Evolutionary conservation across 2,888 invertebrate species (phyloP), one percentile per base, ranked within the genome.

Genomic region (Nipponacmea schrenckii): DNA sequence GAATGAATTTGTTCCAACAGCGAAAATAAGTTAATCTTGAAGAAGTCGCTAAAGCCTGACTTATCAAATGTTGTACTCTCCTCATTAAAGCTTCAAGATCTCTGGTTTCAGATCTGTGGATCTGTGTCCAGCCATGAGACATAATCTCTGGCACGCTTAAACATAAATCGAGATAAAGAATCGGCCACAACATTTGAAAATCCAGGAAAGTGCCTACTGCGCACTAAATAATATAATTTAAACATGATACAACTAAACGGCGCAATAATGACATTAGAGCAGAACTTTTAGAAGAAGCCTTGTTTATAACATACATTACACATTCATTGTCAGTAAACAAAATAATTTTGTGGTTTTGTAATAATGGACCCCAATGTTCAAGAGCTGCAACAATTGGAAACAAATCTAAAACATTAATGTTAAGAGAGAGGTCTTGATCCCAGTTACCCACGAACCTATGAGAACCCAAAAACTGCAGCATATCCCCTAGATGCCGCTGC

Each of bases 271-370:
- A n/a, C 20, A 67, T 15, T 0, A 46, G 17, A 17, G 45, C 10
- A n/a, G n/a, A n/a, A 12, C 46, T 48, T 45, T 67, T 67, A 17
- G 67, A 67, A 12, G 67, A 8, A 14, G 26, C 26, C 45, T 67
- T 44, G 26, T 67, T 67, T 14, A 67, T 45, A n/a, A n/a, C n/a
- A n/a, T n/a, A n/a, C n/a, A n/a, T n/a, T n/a, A n/a, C 4, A 67
- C 44, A 17, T 24, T 17, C n/a, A 24, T 67, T 67, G 46, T 67
- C 67, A 14, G 67, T 46, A 48, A 44, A 24, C 14, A 67, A 20
- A 2, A 14, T 7, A 24, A 67, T 48, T 5, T 17, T 17, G 10
- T 45, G 8, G n/a, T 67, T 67, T 8, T 45, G 46, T 3, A 46
- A 46, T 15, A 12, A 12, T 8, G 27, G 44, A 12, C 20, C 48